These are phyloP conservation scores for Pectinophora gossypiella DNA, from an alignment of 1,140 invertebrate genomes.

Conservation along the genomic window DNA sequence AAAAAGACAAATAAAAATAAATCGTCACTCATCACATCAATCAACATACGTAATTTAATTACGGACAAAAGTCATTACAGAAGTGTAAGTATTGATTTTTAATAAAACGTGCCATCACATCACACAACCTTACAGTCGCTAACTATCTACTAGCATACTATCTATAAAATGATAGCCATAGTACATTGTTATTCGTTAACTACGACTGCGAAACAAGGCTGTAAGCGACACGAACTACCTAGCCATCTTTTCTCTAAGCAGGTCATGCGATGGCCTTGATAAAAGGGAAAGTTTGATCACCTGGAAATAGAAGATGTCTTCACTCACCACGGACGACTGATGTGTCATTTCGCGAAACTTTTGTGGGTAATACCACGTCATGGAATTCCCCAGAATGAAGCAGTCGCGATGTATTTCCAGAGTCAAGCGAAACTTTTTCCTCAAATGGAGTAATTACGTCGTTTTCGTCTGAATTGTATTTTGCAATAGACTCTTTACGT, in stretches of 20 bases:
- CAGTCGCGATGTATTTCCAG: slow-evolving; percentile 25
- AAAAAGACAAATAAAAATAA: too few relatives aligned
- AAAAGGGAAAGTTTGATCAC: slow-evolving; percentile 69
- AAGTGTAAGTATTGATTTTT: too few relatives aligned
- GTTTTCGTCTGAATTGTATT: slow-evolving; percentile 45
- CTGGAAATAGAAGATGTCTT: slow-evolving; percentile 70
- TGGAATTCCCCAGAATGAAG: slow-evolving; percentile 63
- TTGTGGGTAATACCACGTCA: slow-evolving; percentile 56
- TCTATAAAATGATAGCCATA: too few relatives aligned
- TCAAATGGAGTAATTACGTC: slow-evolving; percentile 53
- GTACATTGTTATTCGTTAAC: too few relatives aligned
- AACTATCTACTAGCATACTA: too few relatives aligned
- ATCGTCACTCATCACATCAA: too few relatives aligned
- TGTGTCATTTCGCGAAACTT: slow-evolving; percentile 52
- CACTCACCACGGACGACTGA: slow-evolving; percentile 71
- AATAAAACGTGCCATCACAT: too few relatives aligned
- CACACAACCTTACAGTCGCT: too few relatives aligned
- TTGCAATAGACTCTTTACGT: slow-evolving; percentile 10
- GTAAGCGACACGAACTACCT: slow-evolving; percentile 34
- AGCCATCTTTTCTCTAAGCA: slow-evolving; percentile 36
- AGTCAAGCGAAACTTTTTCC: slow-evolving; percentile 7
- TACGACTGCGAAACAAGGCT: not conserved
- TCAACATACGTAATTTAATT: too few relatives aligned
- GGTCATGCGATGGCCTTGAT: slow-evolving; percentile 63
- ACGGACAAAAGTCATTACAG: too few relatives aligned